Base-by-base conservation (phyloP, 2,797 vertebrate species). In the Rachycentron canadum region DNA sequence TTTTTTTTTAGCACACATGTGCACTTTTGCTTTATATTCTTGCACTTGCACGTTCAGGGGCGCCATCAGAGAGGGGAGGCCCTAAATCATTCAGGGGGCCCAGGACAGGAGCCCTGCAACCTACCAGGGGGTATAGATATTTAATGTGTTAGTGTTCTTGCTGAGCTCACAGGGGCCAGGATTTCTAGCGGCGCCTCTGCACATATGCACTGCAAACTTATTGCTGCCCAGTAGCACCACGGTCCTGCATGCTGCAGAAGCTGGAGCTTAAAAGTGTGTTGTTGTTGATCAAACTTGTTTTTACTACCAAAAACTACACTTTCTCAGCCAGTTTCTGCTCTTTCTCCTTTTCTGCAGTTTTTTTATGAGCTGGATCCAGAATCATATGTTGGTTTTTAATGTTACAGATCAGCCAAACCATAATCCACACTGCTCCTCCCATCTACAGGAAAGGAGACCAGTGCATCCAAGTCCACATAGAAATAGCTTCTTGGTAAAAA, bases 51-150 rank as follows among this genome's bases (percentile, higher is more conserved):
- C 58, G 52, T 83, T 65, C 36, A 25, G 56, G 50, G 38, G 55
- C 12, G 49, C 52, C 25, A 28, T 17, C 7, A 7, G 79, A 79
- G 76, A 72, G 68, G 23, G 66, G 65, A 43, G 32, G 16, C 59
- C 71, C 80, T 87, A 73, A 89, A 91, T 89, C 4, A 81, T 90
- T 90, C 80, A 86, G 67, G 78, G 43, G 36, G 52, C 55, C 66
- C n/a, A 23, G 73, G 52, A 81, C 55, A 16, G 59, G 61, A 61
- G 81, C 75, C 69, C 68, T 47, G 66, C 59, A 72, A 23, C 56
- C 82, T 59, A 70, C 55, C 82, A 72, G 14, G n/a, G 55, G 61
- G 78, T 59, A 67, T 88, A 21, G 78, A 90, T 88, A 74, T 89
- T 89, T 88, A 68, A 91, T 89, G 78, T 68, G 56, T 16, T 61